Conservation (phyloP, 2,113 vertebrate species). For the Aegotheles bennettii region DNA sequence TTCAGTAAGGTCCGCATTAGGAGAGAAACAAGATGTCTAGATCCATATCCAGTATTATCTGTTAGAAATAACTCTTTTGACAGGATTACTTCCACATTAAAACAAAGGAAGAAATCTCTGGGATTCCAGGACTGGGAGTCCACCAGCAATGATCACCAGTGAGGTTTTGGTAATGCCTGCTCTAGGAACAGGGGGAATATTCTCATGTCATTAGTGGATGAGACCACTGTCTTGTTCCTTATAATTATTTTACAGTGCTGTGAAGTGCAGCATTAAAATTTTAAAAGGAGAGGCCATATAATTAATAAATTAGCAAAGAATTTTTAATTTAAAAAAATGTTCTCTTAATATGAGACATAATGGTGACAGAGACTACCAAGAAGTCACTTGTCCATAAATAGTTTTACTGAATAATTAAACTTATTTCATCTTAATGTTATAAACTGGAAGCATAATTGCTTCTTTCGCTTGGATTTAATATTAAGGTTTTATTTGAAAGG, state of each 20-base stretch:
- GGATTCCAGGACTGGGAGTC: background rate
- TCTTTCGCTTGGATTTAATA: background rate
- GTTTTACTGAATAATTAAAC: background rate
- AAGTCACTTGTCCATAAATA: background rate
- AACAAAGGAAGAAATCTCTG: background rate
- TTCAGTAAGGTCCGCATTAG: background rate
- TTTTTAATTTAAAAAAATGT: background rate
- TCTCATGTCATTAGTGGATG: background rate
- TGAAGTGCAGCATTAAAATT: background rate
- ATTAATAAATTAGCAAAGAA: background rate
- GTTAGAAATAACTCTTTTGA: background rate
- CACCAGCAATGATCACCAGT: background rate
- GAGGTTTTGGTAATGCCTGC: background rate
- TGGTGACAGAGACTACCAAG: background rate
- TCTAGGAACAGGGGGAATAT: background rate
- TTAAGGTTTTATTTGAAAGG: slow-evolving; percentile 26
- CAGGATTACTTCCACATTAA: background rate
- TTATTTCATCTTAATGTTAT: background rate
- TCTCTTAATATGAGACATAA: background rate
- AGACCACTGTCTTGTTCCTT: background rate
- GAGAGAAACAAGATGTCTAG: background rate
- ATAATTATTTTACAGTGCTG: background rate
- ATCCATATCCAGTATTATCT: background rate
- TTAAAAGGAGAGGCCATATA: background rate
- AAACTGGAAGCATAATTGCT: background rate